These are phyloP conservation scores for Pipistrellus pipistrellus DNA, from an alignment of 2,797 vertebrate genomes.

Conservation along the genomic window DNA sequence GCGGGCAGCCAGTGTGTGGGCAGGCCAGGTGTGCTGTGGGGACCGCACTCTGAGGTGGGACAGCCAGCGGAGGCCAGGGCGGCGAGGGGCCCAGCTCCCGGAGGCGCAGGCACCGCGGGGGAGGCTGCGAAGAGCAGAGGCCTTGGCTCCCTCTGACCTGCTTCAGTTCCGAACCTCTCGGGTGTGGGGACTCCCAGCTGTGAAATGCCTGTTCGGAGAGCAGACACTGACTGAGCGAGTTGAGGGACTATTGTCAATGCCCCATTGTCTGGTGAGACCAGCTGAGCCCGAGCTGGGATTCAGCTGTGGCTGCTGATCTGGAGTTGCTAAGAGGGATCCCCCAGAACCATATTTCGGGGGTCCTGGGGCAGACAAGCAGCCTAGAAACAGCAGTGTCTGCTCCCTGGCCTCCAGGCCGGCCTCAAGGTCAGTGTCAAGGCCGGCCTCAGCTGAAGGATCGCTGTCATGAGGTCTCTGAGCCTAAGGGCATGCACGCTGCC, in stretches of 20 bases:
- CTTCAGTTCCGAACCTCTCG: neutral
- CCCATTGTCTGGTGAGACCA: neutral
- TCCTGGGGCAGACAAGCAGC: neutral
- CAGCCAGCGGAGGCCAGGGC: too few relatives aligned
- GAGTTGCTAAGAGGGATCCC: neutral
- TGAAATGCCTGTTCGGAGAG: neutral
- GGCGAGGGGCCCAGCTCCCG: neutral
- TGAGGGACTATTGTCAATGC: rapidly evolving
- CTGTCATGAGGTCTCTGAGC: neutral
- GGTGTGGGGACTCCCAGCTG: neutral
- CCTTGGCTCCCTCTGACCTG: neutral
- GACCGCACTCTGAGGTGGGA: too few relatives aligned
- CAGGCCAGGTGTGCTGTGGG: too few relatives aligned
- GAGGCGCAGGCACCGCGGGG: rapidly evolving
- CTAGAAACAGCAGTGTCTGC: neutral
- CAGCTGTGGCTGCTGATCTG: neutral
- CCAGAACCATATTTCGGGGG: neutral
- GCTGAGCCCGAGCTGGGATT: neutral
- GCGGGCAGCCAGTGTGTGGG: rapidly evolving
- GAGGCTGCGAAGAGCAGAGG: neutral
- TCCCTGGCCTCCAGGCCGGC: neutral
- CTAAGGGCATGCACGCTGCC: neutral
- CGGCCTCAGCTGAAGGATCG: neutral
- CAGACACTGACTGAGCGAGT: rapidly evolving
- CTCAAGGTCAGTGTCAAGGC: neutral